Base-by-base conservation (phyloP, 2,113 vertebrate species). In the Callionymus lyra region DNA sequence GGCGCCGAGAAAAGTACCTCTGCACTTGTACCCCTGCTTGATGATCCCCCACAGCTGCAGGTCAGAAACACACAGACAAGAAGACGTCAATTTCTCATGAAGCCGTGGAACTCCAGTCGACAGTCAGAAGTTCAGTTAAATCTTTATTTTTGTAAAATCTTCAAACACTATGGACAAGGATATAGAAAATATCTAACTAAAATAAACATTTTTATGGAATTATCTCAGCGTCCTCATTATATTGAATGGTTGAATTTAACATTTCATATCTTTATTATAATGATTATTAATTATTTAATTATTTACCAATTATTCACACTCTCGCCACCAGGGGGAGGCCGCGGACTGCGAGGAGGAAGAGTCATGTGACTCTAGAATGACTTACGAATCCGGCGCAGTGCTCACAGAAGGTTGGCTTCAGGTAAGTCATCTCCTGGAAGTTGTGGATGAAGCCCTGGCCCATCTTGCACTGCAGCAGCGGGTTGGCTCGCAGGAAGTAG, bases 1-100 rank as follows among this genome's bases (percentile, higher is more conserved):
- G 21, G 21, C 21, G 21, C 21, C 21, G 8, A 8, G 4, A 32
- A 33, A 52, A 34, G 47, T 89, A 97, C 95, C 95, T 98, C 93
- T 98, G 77, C 95, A 98, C 82, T 94, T 98, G 85, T 90, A 94
- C 68, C 94, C 94, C 84, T 98, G 95, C 72, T 97, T 98, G 85
- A 98, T 97, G 81, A 98, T 94, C 47, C 95, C 94, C 95, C 95
- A 98, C 44, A 98, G 91, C 95, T 98, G 86, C 52, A 86, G 74
- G 79, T 27, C 21, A 4, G 21, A 4, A 4, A 27, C 8, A 4
- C 21, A 27, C 21, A 27, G 53, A 44, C 65, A 64, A 4, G 34
- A 79, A 56, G 81, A 45, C 50, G 60, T 57, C 45, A n/a, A n/a
- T n/a, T n/a, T n/a, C n/a, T n/a, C n/a, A n/a, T n/a, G n/a, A n/a